phyloP scores from a whole-genome alignment of 2,888 invertebrate species.

The Amblyteles armatorius region DNA sequence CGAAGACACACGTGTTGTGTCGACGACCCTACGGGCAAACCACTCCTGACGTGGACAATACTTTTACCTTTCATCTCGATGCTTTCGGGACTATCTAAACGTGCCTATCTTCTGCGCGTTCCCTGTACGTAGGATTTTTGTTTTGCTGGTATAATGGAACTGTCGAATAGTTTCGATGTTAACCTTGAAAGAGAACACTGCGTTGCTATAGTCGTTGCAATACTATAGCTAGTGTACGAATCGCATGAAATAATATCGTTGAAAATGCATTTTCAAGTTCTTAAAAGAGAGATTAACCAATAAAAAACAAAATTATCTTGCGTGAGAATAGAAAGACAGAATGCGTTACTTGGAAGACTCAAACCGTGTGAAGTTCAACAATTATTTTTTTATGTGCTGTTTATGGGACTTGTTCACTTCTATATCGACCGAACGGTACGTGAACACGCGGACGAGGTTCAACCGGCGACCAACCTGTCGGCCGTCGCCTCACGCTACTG shows the following conservation, averaged over 20 bases:
- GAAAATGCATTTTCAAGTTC: neutral
- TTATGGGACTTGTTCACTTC: conserved; percentile 1
- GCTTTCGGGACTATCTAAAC: conserved; percentile 39
- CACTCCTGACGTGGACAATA: conserved; percentile 45
- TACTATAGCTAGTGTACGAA: neutral
- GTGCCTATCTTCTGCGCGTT: neutral
- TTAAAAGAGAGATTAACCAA: neutral
- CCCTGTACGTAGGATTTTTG: neutral
- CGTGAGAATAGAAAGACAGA: neutral
- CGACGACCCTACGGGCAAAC: conserved; percentile 60
- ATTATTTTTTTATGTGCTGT: neutral
- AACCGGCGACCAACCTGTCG: neutral
- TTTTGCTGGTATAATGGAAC: neutral
- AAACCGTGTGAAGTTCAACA: neutral
- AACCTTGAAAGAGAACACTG: neutral
- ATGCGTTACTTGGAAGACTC: neutral
- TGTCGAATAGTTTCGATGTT: neutral
- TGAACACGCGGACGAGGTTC: neutral
- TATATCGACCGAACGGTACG: neutral
- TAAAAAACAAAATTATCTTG: neutral
- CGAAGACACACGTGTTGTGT: conserved; percentile 49
- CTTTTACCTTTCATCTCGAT: conserved; percentile 41
- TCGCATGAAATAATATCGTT: neutral
- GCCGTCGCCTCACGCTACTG: neutral
- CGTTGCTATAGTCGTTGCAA: neutral